A percentile compares a stretch with the other conserved stretches of the same genome.
phyloP scores from a whole-genome alignment of 2,888 invertebrate genomes.

The Pinctada fucata region DNA sequence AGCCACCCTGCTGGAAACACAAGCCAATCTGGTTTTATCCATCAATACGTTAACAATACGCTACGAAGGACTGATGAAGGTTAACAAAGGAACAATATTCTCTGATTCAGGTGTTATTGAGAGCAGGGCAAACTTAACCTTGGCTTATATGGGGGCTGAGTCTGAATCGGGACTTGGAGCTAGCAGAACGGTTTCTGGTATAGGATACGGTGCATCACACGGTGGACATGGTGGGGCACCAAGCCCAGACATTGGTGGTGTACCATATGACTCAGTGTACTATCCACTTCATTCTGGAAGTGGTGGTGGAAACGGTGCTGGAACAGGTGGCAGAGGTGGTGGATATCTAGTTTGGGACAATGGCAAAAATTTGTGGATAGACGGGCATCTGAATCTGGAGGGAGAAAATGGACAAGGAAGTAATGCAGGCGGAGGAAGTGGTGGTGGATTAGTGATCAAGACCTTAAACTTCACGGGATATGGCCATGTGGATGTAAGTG shows the following conservation, averaged over 20 bases:
- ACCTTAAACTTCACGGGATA: slow-evolving; percentile 66
- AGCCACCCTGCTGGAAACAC: slow-evolving; percentile 50
- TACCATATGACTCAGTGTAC: slow-evolving; percentile 63
- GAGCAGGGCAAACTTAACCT: slow-evolving; percentile 53
- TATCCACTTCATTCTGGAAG: slow-evolving; percentile 55
- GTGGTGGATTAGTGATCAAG: slow-evolving; percentile 60
- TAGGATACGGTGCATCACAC: slow-evolving; percentile 62
- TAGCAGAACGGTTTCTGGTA: slow-evolving; percentile 36
- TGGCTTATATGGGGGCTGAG: slow-evolving; percentile 54
- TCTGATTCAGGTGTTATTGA: slow-evolving; percentile 60
- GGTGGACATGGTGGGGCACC: slow-evolving; percentile 68
- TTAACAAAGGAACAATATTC: slow-evolving; percentile 58
- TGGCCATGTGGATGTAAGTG: slow-evolving; percentile 60
- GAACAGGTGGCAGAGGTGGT: slow-evolving; percentile 62
- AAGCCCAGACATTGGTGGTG: slow-evolving; percentile 53
- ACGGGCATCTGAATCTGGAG: slow-evolving; percentile 58
- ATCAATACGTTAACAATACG: slow-evolving; percentile 55
- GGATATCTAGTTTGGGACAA: slow-evolving; percentile 60
- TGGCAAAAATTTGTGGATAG: slow-evolving; percentile 57
- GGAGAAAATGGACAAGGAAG: slow-evolving; percentile 53
- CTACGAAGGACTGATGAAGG: slow-evolving; percentile 56
- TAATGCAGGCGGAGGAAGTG: slow-evolving; percentile 65
- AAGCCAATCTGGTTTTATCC: slow-evolving; percentile 47
- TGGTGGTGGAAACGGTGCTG: slow-evolving; percentile 62
- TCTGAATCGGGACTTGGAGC: slow-evolving; percentile 54